Conservation (phyloP, 2,113 vertebrate genomes). For the Calonectris borealis region DNA sequence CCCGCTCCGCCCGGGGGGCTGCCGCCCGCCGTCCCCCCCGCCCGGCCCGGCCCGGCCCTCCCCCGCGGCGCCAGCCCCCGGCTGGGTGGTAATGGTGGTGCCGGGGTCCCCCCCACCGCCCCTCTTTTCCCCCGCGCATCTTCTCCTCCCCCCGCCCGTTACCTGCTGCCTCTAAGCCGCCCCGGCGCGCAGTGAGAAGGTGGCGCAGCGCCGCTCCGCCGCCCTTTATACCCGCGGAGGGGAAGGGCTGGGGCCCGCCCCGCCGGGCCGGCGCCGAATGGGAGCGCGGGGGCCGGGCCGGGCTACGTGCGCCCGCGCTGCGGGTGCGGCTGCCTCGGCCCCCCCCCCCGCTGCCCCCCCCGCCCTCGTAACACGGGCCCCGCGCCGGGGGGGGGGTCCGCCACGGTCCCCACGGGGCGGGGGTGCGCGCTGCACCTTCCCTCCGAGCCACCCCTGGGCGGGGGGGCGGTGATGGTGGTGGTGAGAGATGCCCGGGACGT, state of each 20-base stretch:
- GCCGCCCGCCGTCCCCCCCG: too few species aligned
- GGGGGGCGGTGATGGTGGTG: neutral
- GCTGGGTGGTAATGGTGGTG: too few species aligned
- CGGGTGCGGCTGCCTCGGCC: neutral
- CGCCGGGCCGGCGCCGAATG: neutral
- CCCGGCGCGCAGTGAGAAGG: slow-evolving; percentile 18
- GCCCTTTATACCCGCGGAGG: slow-evolving; percentile 16
- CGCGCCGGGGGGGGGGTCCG: neutral
- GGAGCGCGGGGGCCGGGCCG: neutral
- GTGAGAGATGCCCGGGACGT: neutral
- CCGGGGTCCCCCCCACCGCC: too few species aligned
- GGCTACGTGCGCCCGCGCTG: slow-evolving; percentile 67
- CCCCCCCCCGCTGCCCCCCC: too few species aligned
- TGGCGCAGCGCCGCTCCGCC: neutral
- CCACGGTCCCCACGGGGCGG: too few species aligned
- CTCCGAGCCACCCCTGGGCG: neutral
- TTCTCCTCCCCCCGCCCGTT: neutral
- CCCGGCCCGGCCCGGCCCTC: too few species aligned
- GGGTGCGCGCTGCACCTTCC: neutral
- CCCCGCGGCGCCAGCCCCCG: too few species aligned
- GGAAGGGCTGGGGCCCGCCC: neutral
- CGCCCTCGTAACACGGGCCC: neutral
- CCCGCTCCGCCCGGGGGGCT: too few species aligned
- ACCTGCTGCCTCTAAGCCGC: neutral
- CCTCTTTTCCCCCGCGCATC: too few species aligned